Evolutionary conservation across 1,140 invertebrate species (phyloP).

Genomic region (Hylyphantes graminicola): DNA sequence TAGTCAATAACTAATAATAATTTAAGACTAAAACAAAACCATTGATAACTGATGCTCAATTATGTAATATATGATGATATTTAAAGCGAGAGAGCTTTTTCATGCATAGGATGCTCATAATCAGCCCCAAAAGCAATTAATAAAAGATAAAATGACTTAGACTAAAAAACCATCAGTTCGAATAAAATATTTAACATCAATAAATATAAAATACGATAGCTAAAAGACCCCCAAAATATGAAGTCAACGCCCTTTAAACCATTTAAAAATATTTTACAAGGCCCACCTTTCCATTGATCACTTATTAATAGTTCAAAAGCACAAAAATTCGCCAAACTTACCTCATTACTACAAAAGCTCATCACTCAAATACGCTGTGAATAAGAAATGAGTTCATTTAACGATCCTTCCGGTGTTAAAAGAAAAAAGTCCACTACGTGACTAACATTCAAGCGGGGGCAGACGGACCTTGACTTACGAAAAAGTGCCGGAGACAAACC

Average conservation of each 20-base stretch:
- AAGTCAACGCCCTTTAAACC: neutral
- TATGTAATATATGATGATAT: too few relatives aligned
- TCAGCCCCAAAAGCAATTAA: neutral
- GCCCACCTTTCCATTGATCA: too few relatives aligned
- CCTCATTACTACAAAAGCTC: constrained; percentile 17
- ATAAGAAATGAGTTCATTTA: constrained; percentile 4
- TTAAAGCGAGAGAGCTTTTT: too few relatives aligned
- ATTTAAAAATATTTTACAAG: neutral
- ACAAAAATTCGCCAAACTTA: neutral
- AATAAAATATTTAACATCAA: neutral
- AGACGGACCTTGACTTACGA: constrained; percentile 27
- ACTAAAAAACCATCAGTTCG: neutral
- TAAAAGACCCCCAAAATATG: neutral
- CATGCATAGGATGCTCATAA: neutral
- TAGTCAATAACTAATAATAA: neutral
- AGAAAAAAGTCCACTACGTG: constrained; percentile 17
- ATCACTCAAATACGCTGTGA: neutral
- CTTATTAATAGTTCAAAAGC: neutral
- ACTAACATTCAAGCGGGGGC: constrained; percentile 22
- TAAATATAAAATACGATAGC: neutral
- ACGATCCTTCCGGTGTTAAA: constrained; percentile 7
- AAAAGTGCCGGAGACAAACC: constrained; percentile 13
- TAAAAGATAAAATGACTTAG: neutral
- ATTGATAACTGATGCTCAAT: too few relatives aligned
- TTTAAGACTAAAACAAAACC: neutral